Conservation (phyloP, 2,113 vertebrate genomes). For the Pachyramphus minor region DNA sequence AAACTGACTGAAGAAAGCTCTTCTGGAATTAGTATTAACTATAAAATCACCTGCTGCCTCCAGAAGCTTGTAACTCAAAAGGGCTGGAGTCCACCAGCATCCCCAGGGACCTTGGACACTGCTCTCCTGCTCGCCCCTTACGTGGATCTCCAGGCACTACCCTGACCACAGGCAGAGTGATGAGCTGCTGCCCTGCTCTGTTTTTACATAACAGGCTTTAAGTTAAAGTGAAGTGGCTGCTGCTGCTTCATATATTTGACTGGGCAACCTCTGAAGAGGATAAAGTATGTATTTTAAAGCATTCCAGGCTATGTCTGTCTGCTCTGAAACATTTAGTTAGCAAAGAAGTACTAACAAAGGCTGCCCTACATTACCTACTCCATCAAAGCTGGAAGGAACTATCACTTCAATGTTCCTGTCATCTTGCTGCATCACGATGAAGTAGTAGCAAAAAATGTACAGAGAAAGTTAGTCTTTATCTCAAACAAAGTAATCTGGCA, state of each 20-base stretch:
- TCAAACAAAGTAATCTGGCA: background rate
- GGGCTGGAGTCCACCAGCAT: background rate
- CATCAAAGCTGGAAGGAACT: background rate
- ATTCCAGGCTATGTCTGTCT: background rate
- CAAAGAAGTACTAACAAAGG: background rate
- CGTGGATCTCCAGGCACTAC: rapidly evolving
- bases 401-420: background rate
- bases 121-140: background rate
- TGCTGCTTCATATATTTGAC: background rate
- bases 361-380: background rate
- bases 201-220: background rate
- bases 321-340: background rate
- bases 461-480: background rate
- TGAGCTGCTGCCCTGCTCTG: background rate
- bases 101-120: background rate
- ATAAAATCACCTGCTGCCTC: background rate
- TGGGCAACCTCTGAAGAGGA: background rate
- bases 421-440: background rate
- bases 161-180: background rate
- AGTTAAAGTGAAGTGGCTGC: background rate
- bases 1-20: background rate
- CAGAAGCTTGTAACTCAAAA: background rate
- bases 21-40: background rate
- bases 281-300: background rate
- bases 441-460: background rate